Base-by-base conservation (phyloP, 2,797 vertebrate species). In the Zenarchopterus dispar region DNA sequence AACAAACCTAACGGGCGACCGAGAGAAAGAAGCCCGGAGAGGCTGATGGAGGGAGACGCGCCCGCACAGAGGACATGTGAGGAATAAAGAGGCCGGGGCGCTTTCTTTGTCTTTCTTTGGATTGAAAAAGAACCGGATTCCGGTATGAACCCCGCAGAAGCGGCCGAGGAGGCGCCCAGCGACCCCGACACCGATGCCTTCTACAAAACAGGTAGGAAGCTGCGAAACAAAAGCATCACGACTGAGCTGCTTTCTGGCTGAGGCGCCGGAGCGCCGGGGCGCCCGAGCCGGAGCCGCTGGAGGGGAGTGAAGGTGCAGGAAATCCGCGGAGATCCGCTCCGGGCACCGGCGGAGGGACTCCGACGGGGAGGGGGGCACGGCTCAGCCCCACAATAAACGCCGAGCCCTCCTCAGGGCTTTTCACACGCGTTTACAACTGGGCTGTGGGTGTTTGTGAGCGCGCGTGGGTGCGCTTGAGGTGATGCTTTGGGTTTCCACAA, bases 81-180 rank as follows among this genome's bases (percentile, higher is more conserved):
- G 75, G 77, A 70, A n/a, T 66, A 69, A 55, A 31, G 8, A 42
- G n/a, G n/a, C 0, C 23, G 5, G 51, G 24, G 59, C 67, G 60
- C 19, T 57, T 61, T 21, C 13, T 67, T 57, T 33, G 16, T 24
- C 50, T 75, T 62, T 85, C 75, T 77, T 52, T 64, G 86, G 85
- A 81, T 85, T 75, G 65, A 70, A 78, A 41, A 58, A 36, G 71
- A 76, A 74, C 61, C 73, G 78, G 81, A 79, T 74, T 81, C 85
- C 84, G 82, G 72, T 8, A 91, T 91, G 89, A 91, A 91, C 74
- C 88, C 88, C 18, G 85, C 80, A 80, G 89, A 89, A 46, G 88
- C 85, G 81, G 86, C 88, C 95, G 93, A 97, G 95, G 1, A 96
- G 95, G 77, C 95, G 95, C 36, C 94, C 93, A 0, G 94, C 95